Evolutionary conservation across 2,113 vertebrate genomes (phyloP), one percentile per base, ranked within the genome.

Genomic region (Pteropus alecto): DNA sequence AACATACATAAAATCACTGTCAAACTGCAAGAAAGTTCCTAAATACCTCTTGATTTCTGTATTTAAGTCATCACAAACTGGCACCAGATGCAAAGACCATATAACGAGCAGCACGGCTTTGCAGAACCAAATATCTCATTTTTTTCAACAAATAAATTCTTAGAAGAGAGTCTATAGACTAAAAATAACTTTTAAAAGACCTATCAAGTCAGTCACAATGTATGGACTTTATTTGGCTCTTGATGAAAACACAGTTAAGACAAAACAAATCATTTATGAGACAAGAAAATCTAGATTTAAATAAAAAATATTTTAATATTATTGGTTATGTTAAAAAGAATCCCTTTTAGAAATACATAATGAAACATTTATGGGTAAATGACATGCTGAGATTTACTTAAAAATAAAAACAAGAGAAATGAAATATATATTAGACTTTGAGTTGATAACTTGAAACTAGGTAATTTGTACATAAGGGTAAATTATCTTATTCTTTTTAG

Each of bases 201-300:
- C 24, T 61, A 77, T 58, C 26, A 67, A 79, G 21, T 8, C 28
- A 95, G 38, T 41, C 46, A 84, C 26, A 94, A 84, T 28, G 38
- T 19, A 65, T 35, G 18, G 7, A 65, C 35, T 6, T 78, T 71
- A 91, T 77, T 21, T 68, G 18, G 38, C 73, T 79, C 30, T 89
- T 61, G 18, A 85, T 73, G 77, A 26, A 85, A 54, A 84, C 6
- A 67, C 2, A 74, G n/a, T 48, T 70, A 79, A 71, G 65, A 71
- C 7, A 84, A 60, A 35, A 61, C n/a, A 54, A 90, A 46, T 6
- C 7, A 77, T 6, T 78, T 71, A 46, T 58, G 71, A 84, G 35
- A 84, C 41, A 84, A 76, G 28, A 93, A 96, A 86, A 95, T 46
- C 24, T 78, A 35, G 88, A 70, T n/a, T 86, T 82, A 87, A 87